These are phyloP conservation scores for Microctenopoma lineatum DNA, from an alignment of 2,797 vertebrate species.

Conservation along the genomic window DNA sequence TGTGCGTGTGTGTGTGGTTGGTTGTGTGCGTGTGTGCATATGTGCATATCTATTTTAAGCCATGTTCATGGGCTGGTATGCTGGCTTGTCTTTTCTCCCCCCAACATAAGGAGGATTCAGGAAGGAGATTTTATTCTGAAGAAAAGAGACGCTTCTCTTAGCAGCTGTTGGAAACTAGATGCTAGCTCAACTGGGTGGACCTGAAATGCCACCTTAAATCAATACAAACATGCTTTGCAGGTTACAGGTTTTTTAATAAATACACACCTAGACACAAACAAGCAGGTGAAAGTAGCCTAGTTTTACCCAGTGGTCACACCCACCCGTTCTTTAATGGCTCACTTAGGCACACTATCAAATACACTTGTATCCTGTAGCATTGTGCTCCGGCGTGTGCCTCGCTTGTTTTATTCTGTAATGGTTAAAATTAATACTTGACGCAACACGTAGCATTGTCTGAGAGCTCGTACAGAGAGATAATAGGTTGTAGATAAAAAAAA, in stretches of 20 bases:
- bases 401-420: slow-evolving; percentile 6
- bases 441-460: slow-evolving; percentile 19
- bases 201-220: slow-evolving; percentile 22
- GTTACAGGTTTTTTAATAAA: slow-evolving; percentile 34
- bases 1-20: neutral
- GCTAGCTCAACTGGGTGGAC: slow-evolving; percentile 25
- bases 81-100: neutral
- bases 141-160: slow-evolving; percentile 50
- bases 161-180: slow-evolving; percentile 32
- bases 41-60: slow-evolving; percentile 38
- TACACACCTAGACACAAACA: slow-evolving; percentile 23
- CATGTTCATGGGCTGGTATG: slow-evolving; percentile 33
- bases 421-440: slow-evolving; percentile 24
- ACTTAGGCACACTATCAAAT: slow-evolving; percentile 5
- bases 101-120: slow-evolving; percentile 12
- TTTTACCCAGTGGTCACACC: slow-evolving; percentile 26
- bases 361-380: neutral
- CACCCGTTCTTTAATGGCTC: slow-evolving; percentile 13
- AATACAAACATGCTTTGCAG: slow-evolving; percentile 46
- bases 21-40: no score
- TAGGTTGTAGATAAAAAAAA: slow-evolving; percentile 26
- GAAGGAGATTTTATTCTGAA: slow-evolving; percentile 13
- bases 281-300: neutral
- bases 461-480: slow-evolving; percentile 32
- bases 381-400: neutral